A percentile compares a stretch with the other conserved stretches of the same genome.
These are phyloP conservation scores for Galerucella pusilla DNA, from an alignment of 2,888 invertebrate species.

Conservation along the genomic window DNA sequence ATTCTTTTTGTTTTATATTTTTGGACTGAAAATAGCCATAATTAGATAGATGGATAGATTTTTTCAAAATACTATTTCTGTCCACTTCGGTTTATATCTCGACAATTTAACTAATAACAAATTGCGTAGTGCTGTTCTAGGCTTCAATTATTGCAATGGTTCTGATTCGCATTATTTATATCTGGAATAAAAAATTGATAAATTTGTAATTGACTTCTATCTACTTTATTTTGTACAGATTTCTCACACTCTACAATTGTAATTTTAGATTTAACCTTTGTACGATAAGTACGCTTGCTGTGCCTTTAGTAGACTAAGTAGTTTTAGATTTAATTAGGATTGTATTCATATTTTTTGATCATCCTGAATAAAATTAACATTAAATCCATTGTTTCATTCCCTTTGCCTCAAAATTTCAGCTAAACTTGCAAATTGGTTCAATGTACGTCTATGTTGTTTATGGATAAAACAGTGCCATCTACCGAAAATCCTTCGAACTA, in stretches of 20 bases:
- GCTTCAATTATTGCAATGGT: slow-evolving; percentile 10
- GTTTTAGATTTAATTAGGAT: slow-evolving; percentile 59
- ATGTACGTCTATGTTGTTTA: too few relatives aligned
- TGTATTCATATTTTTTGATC: slow-evolving; percentile 64
- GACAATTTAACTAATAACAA: not conserved
- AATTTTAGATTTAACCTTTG: slow-evolving; percentile 57
- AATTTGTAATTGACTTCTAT: slow-evolving; percentile 45
- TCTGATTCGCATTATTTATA: slow-evolving; percentile 33
- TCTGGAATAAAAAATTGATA: slow-evolving; percentile 41
- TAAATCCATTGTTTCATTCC: not conserved
- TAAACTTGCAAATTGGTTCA: too few relatives aligned
- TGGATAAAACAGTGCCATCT: too few relatives aligned
- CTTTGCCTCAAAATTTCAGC: not conserved
- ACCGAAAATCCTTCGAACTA: too few relatives aligned
- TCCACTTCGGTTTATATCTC: not conserved
- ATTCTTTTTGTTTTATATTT: too few relatives aligned
- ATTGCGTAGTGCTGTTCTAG: not conserved
- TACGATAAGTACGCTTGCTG: slow-evolving; percentile 66
- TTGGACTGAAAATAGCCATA: too few relatives aligned
- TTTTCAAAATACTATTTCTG: too few relatives aligned
- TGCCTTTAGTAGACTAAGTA: slow-evolving; percentile 63
- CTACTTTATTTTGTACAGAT: slow-evolving; percentile 54
- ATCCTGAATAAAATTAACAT: slow-evolving; percentile 46
- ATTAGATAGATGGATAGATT: too few relatives aligned
- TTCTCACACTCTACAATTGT: slow-evolving; percentile 48